phyloP scores from a whole-genome alignment of 2,888 invertebrate genomes.

The Gastracanthus pulcherrimus region DNA sequence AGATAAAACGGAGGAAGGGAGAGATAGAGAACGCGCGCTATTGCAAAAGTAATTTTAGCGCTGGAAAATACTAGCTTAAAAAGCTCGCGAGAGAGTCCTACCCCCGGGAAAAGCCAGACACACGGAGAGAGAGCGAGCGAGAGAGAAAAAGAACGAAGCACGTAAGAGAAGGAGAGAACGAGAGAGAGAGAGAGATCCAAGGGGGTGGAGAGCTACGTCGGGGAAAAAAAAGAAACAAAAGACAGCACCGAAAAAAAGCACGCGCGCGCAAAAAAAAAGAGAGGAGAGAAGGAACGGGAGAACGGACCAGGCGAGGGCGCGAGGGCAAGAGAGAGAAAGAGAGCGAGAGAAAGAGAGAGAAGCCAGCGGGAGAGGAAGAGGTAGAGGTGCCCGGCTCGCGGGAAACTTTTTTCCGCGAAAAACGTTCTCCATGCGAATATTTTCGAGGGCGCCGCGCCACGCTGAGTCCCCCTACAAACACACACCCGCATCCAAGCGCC shows the following conservation, averaged over 20 bases:
- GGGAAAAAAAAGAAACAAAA: slow-evolving; percentile 52
- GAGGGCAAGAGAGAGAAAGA: no score
- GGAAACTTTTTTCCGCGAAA: slow-evolving; percentile 58
- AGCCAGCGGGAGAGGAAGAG: slow-evolving; percentile 14
- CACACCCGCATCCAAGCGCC: slow-evolving; percentile 31
- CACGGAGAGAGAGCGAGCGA: slow-evolving; percentile 26
- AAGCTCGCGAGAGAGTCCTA: slow-evolving; percentile 55
- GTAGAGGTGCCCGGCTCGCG: slow-evolving; percentile 50
- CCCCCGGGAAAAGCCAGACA: slow-evolving; percentile 57
- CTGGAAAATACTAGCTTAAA: slow-evolving; percentile 59
- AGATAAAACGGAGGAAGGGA: slow-evolving; percentile 15
- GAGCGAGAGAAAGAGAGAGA: slow-evolving; percentile 19
- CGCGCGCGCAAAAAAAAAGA: slow-evolving; percentile 38
- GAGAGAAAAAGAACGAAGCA: slow-evolving; percentile 41
- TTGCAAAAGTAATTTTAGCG: slow-evolving; percentile 60
- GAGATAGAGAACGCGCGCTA: slow-evolving; percentile 43
- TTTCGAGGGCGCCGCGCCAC: slow-evolving; percentile 56
- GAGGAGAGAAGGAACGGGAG: not conserved
- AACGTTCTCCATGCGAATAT: slow-evolving; percentile 58
- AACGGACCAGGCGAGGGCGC: not conserved
- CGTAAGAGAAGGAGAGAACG: slow-evolving; percentile 48
- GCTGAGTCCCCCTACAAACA: slow-evolving; percentile 31
- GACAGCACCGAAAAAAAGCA: slow-evolving; percentile 48
- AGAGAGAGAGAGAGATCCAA: not conserved
- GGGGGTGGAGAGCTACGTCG: slow-evolving; percentile 12